Base-by-base conservation (phyloP, 2,888 invertebrate genomes). In the Campoletis raptor region DNA sequence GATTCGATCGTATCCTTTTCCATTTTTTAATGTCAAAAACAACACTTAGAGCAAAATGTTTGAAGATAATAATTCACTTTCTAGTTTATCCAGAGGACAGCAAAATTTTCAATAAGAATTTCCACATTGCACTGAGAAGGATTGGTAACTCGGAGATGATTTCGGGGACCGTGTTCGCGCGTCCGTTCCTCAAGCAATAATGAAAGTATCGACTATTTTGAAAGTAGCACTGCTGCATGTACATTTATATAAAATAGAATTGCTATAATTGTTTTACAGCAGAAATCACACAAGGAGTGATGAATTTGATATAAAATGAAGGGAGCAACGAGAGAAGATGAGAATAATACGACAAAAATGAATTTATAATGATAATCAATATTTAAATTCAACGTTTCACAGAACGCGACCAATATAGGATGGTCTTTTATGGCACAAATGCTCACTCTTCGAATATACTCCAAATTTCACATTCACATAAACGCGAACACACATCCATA, bases 291-390 rank as follows among this genome's bases (percentile, higher is more conserved):
- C 24, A 10, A 48, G n/a, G 40, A 0, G 12, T 21, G 64, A 64
- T 30, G 30, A 61, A 37, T 42, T 61, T 30, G 30, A 64, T 40
- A 45, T 64, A 40, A 42, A 82, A 48, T 37, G 21, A n/a, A n/a
- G 12, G 57, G 36, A 81, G 15, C 21, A 52, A 54, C 72, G 76
- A 61, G 64, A 30, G 21, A 42, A 18, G 52, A 67, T 36, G 18
- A 54, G 37, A 69, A 79, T 78, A 82, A 82, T 82, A 82, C 69
- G 74, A 79, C 69, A 42, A 79, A 79, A 69, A 66, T 72, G 66
- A 83, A 83, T 85, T 76, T 83, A 72, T 48, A 69, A 54, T 74
- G 54, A 70, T 76, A 66, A 86, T 83, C 85, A 57, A 86, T 86
- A 30, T 30, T 61, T 61, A 76, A 80, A 80, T 72, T 57, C 6